These are phyloP conservation scores for Xiphophorus maculatus DNA, from an alignment of 2,113 vertebrate genomes.

Conservation along the genomic window DNA sequence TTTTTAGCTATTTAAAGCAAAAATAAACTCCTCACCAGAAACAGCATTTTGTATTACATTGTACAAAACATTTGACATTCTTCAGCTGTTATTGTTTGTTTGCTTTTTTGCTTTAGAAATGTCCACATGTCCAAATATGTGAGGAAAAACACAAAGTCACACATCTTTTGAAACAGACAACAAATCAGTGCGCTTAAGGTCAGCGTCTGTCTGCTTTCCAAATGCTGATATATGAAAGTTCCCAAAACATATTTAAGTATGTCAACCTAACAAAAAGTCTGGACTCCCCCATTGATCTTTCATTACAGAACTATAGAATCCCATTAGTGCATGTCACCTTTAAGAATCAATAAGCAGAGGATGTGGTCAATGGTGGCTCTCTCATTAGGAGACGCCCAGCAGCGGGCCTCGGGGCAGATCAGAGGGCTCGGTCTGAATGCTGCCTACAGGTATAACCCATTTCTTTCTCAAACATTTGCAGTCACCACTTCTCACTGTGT, in stretches of 20 bases:
- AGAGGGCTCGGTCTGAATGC: slow-evolving; percentile 62
- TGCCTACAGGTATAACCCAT: slow-evolving; percentile 32
- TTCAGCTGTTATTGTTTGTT: too few species aligned
- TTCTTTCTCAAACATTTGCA: slow-evolving; percentile 27
- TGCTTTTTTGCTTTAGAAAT: too few species aligned
- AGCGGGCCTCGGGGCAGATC: slow-evolving; percentile 74
- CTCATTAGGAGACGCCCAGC: slow-evolving; percentile 73
- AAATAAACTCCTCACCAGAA: too few species aligned
- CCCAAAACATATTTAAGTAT: not conserved
- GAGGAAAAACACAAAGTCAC: too few species aligned
- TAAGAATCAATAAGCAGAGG: slow-evolving; percentile 63
- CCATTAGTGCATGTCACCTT: slow-evolving; percentile 63
- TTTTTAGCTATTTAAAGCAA: too few species aligned
- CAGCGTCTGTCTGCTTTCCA: not conserved
- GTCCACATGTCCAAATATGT: too few species aligned
- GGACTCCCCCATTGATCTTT: slow-evolving; percentile 53
- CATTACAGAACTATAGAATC: slow-evolving; percentile 61
- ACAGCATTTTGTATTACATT: too few species aligned
- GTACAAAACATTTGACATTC: too few species aligned
- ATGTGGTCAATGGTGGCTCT: slow-evolving; percentile 59
- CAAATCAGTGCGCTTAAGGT: not conserved
- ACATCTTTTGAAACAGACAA: not conserved
- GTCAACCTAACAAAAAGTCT: slow-evolving; percentile 22
- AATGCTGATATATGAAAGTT: slow-evolving; percentile 13
- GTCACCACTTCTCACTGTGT: slow-evolving; percentile 40